Evolutionary conservation across 2,113 vertebrate species (phyloP).

Genomic region (Galbula dea): DNA sequence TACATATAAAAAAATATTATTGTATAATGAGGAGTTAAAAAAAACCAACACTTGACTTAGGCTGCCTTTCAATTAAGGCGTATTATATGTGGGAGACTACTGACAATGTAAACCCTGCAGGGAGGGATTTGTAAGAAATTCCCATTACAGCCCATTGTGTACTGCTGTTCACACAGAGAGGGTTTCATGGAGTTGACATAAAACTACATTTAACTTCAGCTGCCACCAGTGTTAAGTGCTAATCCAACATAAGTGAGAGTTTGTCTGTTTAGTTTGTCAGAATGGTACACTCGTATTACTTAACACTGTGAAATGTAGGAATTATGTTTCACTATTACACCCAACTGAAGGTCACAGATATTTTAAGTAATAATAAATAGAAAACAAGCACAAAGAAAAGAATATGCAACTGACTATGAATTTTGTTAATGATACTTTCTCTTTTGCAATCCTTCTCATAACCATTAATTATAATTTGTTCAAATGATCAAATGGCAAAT

Average conservation of each 20-base stretch:
- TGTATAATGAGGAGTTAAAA: neutral
- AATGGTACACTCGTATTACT: neutral
- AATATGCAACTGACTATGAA: neutral
- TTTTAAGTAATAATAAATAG: neutral
- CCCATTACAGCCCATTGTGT: slow-evolving; percentile 19
- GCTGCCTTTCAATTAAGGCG: slow-evolving; percentile 13
- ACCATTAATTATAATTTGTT: neutral
- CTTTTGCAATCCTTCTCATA: neutral
- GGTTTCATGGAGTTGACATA: slow-evolving; percentile 9
- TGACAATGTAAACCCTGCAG: slow-evolving; percentile 24
- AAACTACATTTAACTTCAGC: slow-evolving; percentile 28
- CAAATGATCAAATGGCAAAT: neutral
- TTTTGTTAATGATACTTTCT: neutral
- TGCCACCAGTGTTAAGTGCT: slow-evolving; percentile 5
- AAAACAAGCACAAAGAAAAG: neutral
- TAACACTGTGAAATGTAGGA: neutral
- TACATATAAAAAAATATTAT: neutral
- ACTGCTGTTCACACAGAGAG: neutral
- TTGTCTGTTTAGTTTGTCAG: slow-evolving; percentile 23
- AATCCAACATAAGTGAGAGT: slow-evolving; percentile 9
- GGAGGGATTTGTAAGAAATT: slow-evolving; percentile 53
- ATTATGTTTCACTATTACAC: neutral
- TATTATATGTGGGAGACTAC: neutral
- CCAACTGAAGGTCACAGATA: neutral
- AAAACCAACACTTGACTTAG: neutral